Evolutionary conservation across 1,140 invertebrate species (phyloP).

Genomic region (Neodiprion fabricii): DNA sequence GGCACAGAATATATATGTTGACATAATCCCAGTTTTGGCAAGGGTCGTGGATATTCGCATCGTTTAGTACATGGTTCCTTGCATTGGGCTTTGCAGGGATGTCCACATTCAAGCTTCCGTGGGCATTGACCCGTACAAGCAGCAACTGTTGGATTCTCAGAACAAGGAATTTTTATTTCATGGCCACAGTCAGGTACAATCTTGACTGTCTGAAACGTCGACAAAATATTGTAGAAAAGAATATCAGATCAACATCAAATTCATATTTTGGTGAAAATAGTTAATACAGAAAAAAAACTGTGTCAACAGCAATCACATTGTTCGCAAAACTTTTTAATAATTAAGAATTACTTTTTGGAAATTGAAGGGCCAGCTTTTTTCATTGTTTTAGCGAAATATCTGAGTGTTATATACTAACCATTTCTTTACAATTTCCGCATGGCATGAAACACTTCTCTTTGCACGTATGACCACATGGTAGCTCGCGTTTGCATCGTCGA

Average conservation of each 20-base stretch:
- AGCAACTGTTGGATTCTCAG: slow-evolving; percentile 8
- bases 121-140: slow-evolving; percentile 18
- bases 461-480: slow-evolving; percentile 38
- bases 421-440: slow-evolving; percentile 29
- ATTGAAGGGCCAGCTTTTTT: too few species aligned
- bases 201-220: slow-evolving; percentile 28
- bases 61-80: slow-evolving; percentile 18
- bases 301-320: too few species aligned
- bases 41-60: slow-evolving; percentile 12
- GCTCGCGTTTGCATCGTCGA: slow-evolving; percentile 20
- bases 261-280: too few species aligned
- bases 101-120: slow-evolving; percentile 23
- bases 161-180: slow-evolving; percentile 26
- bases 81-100: slow-evolving; percentile 23
- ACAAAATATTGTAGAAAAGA: background rate
- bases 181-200: slow-evolving; percentile 31
- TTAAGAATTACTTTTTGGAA: too few species aligned
- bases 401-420: slow-evolving; percentile 19
- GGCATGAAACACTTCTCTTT: slow-evolving; percentile 20
- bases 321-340: too few species aligned
- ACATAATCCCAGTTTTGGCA: slow-evolving; percentile 20
- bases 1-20: slow-evolving; percentile 20
- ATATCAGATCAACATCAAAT: too few species aligned
- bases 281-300: too few species aligned
- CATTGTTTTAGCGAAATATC: background rate